Evolutionary conservation across 2,797 vertebrate species (phyloP), one percentile per base, ranked within the genome.

Genomic region (Diceros bicornis): DNA sequence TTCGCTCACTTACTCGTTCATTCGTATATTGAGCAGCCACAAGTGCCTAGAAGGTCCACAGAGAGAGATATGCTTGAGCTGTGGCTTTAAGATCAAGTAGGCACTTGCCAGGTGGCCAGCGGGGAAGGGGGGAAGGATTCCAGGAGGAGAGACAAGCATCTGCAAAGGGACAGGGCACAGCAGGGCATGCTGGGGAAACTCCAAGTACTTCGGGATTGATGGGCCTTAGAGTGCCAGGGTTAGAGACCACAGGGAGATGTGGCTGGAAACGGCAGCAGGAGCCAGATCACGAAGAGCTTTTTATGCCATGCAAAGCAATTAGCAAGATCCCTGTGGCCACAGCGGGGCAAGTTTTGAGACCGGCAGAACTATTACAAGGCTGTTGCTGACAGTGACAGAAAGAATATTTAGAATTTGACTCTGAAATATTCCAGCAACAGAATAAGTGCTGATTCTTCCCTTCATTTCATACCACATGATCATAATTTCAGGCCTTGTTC

Each of bases 171-270:
- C 62, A 75, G 83, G 69, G 59, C 90, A 77, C 47, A 85, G 50
- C 87, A 90, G 57, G 71, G 32, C 52, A 55, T 16, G 34, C 41
- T 97, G 83, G 92, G 96, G 50, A 95, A 95, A 85, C 27, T 96
- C 96, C 66, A 97, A 90, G 62, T 90, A 69, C 47, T 59, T 88
- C 83, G 84, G 61, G 81, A 92, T 55, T 95, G 92, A 97, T 75
- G 62, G 71, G 37, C 32, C 61, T 34, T 55, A 21, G 4, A 85
- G 55, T 41, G 71, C 55, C 89, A 92, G 21, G 59, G 86, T 61
- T 90, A 84, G 69, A 92, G 79, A 96, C 87, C 89, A 12, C 2
- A 91, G 59, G 61, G 89, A 96, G 32, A 69, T 50, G 44, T 34
- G 79, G 37, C 84, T 92, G 61, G n/a, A 92, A 96, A 50, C 52